Evolutionary conservation across 2,888 invertebrate species (phyloP), one percentile per base, ranked within the genome.

Genomic region (Mythimna pallens): DNA sequence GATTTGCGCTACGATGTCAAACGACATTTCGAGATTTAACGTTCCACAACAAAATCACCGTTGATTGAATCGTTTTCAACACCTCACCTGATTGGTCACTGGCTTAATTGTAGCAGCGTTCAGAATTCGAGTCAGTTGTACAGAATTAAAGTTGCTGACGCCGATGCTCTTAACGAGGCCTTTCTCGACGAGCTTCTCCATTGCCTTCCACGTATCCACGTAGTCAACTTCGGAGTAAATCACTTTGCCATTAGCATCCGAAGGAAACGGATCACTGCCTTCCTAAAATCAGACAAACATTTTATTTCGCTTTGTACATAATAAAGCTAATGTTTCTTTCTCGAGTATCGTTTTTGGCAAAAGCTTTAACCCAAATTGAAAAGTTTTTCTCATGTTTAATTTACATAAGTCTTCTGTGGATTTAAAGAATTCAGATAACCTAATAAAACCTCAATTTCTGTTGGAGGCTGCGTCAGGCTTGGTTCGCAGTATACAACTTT

Each of bases 131-230:
- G 97, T 96, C 65, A 98, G 93, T 91, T 98, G 98, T 72, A 96
- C 93, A 61, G 96, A 97, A 91, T 98, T 98, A 88, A 98, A 98
- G 92, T 98, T 98, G 52, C 97, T 98, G 50, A 98, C 85, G 9
- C 98, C 98, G 86, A 98, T 98, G 54, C 97, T 97, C 81, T 97
- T 97, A 1, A 96, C 96, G 17, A 98, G 91, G 1, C 98, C 98
- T 78, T 95, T 94, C 63, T 97, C 94, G 22, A 97, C 97, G 64
- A 97, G 93, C 73, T 97, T 95, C 90, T 98, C 98, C 97, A 98
- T 97, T 25, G 96, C 97, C 89, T 96, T 96, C 97, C 97, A 97
- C 0, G 97, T 97, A 78, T 97, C 98, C 40, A 97, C 84, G 87
- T 96, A 98, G 90, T 98, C 97, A 8, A 97, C 97, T 86, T 97